Percentiles rank a stretch among this genome's conserved stretches.
Conservation (phyloP, 92 coral and sea anemone genomes). For the Parazoanthus swiftii region DNA sequence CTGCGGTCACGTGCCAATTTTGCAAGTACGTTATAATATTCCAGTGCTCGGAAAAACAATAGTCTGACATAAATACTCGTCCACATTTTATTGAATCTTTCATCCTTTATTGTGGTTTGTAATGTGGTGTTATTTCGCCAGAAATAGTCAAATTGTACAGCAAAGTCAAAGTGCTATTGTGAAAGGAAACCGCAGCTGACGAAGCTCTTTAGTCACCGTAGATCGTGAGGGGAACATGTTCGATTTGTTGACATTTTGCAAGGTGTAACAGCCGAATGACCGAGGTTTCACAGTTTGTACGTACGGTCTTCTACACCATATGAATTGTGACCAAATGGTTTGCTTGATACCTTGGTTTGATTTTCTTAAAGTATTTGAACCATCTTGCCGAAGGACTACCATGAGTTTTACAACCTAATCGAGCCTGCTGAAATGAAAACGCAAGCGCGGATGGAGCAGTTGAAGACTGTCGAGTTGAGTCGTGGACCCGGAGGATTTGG, state of each 20-base stretch:
- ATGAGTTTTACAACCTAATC: constrained; percentile 4
- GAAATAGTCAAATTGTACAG: neutral
- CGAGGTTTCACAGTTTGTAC: constrained; percentile 24
- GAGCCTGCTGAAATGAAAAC: constrained; percentile 5
- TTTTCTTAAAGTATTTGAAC: neutral
- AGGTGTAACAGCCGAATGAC: constrained; percentile 10
- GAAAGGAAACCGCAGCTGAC: neutral
- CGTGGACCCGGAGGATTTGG: constrained; percentile 89
- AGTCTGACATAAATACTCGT: constrained; percentile 11
- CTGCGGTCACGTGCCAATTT: constrained; percentile 29
- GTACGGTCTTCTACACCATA: neutral
- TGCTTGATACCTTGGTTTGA: constrained; percentile 15
- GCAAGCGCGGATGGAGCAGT: constrained; percentile 11
- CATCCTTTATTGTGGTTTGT: constrained; percentile 24
- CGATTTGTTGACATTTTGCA: constrained; percentile 43
- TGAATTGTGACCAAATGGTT: constrained; percentile 30
- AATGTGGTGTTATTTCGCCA: constrained; percentile 25
- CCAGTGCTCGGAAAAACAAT: constrained; percentile 27
- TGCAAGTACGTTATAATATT: constrained; percentile 36
- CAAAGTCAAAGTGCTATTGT: constrained; percentile 6
- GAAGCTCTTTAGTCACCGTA: neutral
- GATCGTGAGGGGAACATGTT: constrained; percentile 1
- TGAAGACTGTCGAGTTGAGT: constrained; percentile 62
- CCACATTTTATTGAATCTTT: constrained; percentile 22
- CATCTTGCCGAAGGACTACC: neutral